Evolutionary conservation across 37 sponge, comb jelly and placozoan species (phyloP).

Genomic region (Tethya wilhelma): DNA sequence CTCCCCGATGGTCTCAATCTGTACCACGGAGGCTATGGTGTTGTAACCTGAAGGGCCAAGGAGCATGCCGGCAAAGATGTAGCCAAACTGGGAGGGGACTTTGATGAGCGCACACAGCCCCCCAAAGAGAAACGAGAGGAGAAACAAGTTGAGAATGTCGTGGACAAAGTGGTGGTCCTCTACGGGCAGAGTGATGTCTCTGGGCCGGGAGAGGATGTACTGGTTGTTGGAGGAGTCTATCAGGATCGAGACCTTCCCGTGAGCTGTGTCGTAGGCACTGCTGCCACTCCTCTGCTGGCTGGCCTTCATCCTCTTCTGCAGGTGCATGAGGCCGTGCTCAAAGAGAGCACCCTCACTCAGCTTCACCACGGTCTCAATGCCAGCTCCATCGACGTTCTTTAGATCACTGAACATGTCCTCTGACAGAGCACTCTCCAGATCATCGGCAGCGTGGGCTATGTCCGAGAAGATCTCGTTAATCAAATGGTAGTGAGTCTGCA

Average conservation of each 20-base stretch:
- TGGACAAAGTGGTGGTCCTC: constrained; percentile 81
- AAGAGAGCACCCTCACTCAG: constrained; percentile 7
- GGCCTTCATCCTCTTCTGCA: constrained; percentile 1
- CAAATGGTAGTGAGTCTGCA: constrained; percentile 28
- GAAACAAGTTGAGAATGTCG: constrained; percentile 72
- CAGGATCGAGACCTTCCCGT: constrained; percentile 34
- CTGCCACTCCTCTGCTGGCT: background rate
- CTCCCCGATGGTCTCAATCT: constrained; percentile 92
- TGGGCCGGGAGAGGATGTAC: constrained; percentile 74
- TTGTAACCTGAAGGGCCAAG: constrained; percentile 90
- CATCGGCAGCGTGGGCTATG: constrained; percentile 76
- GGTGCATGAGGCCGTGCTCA: constrained; percentile 6
- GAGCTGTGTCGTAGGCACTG: background rate
- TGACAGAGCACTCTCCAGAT: constrained; percentile 58
- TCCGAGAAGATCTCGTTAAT: constrained; percentile 62
- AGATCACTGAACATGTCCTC: constrained; percentile 65
- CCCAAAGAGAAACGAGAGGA: constrained; percentile 68
- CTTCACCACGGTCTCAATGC: constrained; percentile 76
- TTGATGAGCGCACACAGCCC: constrained; percentile 45
- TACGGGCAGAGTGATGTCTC: constrained; percentile 75
- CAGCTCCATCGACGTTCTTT: constrained; percentile 39
- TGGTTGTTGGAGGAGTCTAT: constrained; percentile 86
- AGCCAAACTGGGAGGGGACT: constrained; percentile 87
- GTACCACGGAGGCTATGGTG: constrained; percentile 56
- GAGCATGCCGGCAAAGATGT: constrained; percentile 82